Base-by-base conservation (phyloP, 2,113 vertebrate species). In the Aegypius monachus region DNA sequence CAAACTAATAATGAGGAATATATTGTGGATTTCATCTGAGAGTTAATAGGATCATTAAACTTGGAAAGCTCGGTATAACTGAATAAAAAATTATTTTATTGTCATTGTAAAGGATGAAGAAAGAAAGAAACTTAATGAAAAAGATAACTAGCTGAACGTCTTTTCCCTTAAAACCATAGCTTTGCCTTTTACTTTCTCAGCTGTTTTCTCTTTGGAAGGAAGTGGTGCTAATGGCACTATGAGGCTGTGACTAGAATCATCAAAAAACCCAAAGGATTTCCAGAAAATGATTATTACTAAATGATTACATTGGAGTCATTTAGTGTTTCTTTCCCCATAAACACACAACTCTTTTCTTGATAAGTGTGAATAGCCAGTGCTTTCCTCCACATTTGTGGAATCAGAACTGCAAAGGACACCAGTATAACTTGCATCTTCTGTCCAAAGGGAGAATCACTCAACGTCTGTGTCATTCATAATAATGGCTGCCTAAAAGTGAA, bases 51-150 rank as follows among this genome's bases (percentile, higher is more conserved):
- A 89, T 93, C 77, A 93, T 91, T 92, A 92, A 78, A 88, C 43
- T 84, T 89, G 56, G 47, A 81, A 91, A 93, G 63, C 43, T 81
- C 3, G 1, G 73, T 84, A 73, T 67, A 88, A 92, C 59, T 38
- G 86, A 91, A 89, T 94, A 93, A 96, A 93, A 96, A 96, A 91
- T 43, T 73, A 20, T 38, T 93, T 92, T 92, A 78, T 89, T 96
- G 83, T 94, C 89, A 94, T 42, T 89, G 40, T 87, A 91, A 96
- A 84, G 55, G 38, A 89, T 74, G 73, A 82, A 88, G 38, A 81
- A 93, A 93, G 82, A 92, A 90, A 77, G 68, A 95, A 96, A 74
- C 32, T 36, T 93, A 88, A 87, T 81, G 45, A 50, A 78, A 90
- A 88, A 80, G 36, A 78, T 70, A 81, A 70, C 45, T 81, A 81